Evolutionary conservation across 2,113 vertebrate species (phyloP), one percentile per base, ranked within the genome.

Genomic region (Progne subis): DNA sequence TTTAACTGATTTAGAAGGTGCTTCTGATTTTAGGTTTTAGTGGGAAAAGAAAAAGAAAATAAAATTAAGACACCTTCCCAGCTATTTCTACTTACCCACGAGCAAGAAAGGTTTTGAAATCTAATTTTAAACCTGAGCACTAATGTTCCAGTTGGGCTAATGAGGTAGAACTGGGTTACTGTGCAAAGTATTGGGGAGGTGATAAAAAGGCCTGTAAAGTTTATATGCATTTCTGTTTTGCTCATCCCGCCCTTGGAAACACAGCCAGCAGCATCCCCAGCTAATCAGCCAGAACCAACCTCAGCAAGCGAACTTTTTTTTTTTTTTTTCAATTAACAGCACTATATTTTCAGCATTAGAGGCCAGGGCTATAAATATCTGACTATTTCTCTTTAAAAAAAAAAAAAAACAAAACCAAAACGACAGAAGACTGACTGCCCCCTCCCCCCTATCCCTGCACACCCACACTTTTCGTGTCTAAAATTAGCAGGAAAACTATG

Each of bases 381-480:
- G 82, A 79, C 41, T 74, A 88, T 95, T 96, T 91, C 77, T 91
- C 74, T 82, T 50, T 57, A 83, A 56, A 68, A 91, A 77, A 88
- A 84, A 75, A 77, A 88, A 84, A 75, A 79, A 68, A n/a, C n/a
- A n/a, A n/a, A n/a, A n/a, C n/a, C n/a, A n/a, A n/a, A 46, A 71
- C 29, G 63, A 70, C 39, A 76, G 69, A 63, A 82, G 65, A 88
- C 50, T 76, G 78, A 52, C 63, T 90, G 50, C 84, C 71, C 65
- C 15, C 37, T 50, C 43, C 49, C 61, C 32, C 34, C 20, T 4
- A 49, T 20, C 39, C 39, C 61, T 61, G 74, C 70, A 86, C 89
- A 88, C 82, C 94, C 96, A 94, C 94, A 91, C 86, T 95, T 94
- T 92, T 96, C 89, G 24, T 91, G 95, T 82, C 91, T 96, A 96